Conservation (phyloP, 2,797 vertebrate species). For the Apodemus agrarius region DNA sequence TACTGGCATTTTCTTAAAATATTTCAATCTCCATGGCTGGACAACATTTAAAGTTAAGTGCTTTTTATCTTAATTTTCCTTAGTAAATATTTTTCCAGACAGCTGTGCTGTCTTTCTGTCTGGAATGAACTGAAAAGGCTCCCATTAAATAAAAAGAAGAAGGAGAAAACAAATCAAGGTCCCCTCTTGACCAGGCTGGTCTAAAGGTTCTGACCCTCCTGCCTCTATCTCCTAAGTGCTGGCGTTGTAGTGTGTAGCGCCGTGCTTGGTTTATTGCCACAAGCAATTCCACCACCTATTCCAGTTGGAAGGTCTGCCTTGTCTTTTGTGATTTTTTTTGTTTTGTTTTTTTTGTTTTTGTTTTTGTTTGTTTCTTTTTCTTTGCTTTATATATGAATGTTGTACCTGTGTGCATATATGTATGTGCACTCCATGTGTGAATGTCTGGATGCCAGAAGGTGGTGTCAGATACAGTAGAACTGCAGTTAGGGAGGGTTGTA, state of each 20-base stretch:
- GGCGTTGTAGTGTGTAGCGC: no score
- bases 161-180: neutral
- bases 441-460: neutral
- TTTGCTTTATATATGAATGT: neutral
- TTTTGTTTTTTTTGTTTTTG: no score
- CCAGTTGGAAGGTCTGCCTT: neutral
- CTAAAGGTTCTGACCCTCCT: neutral
- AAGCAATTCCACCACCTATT: neutral
- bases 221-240: neutral
- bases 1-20: neutral
- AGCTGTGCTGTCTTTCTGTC: neutral
- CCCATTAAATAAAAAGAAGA: neutral
- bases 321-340: neutral
- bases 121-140: neutral
- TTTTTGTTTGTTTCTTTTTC: no score
- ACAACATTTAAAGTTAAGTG: conserved; percentile 30
- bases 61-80: conserved; percentile 9
- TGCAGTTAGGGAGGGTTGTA: neutral
- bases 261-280: neutral
- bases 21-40: neutral
- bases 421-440: neutral
- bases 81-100: conserved; percentile 40
- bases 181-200: neutral
- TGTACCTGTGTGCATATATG: no score
- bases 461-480: neutral